phyloP scores from a whole-genome alignment of 2,888 invertebrate genomes.

The Orgyia antiqua region DNA sequence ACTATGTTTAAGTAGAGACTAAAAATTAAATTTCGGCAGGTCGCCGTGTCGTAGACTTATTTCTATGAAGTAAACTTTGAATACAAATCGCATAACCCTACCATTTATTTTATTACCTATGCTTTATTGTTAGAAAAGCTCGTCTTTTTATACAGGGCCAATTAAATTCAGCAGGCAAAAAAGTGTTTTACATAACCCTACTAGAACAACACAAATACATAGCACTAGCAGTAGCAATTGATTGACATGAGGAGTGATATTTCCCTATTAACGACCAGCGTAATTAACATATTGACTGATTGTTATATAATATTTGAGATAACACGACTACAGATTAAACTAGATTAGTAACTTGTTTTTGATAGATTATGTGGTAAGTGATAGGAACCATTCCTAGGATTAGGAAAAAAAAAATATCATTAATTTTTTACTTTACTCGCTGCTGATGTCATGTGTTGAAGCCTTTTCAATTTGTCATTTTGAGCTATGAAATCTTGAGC shows the following conservation, averaged over 20 bases:
- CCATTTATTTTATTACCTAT: too few species aligned
- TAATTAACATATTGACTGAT: slow-evolving; percentile 26
- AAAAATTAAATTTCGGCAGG: too few species aligned
- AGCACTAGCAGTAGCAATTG: slow-evolving; percentile 21
- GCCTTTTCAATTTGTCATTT: slow-evolving; percentile 35
- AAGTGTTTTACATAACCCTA: too few species aligned
- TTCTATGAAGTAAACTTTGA: too few species aligned
- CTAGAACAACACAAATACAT: too few species aligned
- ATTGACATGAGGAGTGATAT: slow-evolving; percentile 22
- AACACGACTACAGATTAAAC: slow-evolving; percentile 20
- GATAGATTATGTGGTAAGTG: slow-evolving; percentile 30
- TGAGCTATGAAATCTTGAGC: slow-evolving; percentile 24
- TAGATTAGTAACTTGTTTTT: slow-evolving; percentile 30
- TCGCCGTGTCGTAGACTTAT: too few species aligned
- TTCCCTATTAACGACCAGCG: slow-evolving; percentile 21
- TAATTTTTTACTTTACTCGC: slow-evolving; percentile 15
- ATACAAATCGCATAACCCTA: too few species aligned
- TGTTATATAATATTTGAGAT: slow-evolving; percentile 28
- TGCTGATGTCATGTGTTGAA: slow-evolving; percentile 19
- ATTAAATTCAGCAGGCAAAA: too few species aligned
- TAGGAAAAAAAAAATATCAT: slow-evolving; percentile 13
- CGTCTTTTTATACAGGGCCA: too few species aligned
- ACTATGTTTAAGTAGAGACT: too few species aligned
- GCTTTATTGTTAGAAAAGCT: too few species aligned
- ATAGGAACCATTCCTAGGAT: slow-evolving; percentile 17